These are phyloP conservation scores for rabbit (Oryctolagus cuniculus) DNA, from an alignment of 2,113 vertebrate species.

Conservation along the genomic window mOryCun1.1 NC_091449.1:26628001-26628500, in stretches of 20 bases:
- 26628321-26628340: slow-evolving; percentile 44
- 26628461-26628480: too few species aligned
- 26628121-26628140: neutral
- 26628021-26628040: neutral
- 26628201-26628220: neutral
- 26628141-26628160: too few species aligned
- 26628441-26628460: neutral
- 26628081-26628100: neutral
- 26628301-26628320: slow-evolving; percentile 73
- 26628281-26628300: neutral
- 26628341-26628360: rapidly evolving
- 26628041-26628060: neutral
- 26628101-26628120: neutral
- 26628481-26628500: neutral
- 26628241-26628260: slow-evolving; percentile 68
- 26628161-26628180: neutral
- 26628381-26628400: neutral
- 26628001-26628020: neutral
- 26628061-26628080: neutral
- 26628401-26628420: too few species aligned
- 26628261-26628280: slow-evolving; percentile 63
- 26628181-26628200: neutral
- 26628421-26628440: neutral
- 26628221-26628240: slow-evolving; percentile 69
- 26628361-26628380: neutral